Percentiles rank a stretch among this genome's conserved stretches.
Evolutionary conservation across 2,113 vertebrate genomes (phyloP).

Genomic region (Sorex araneus): DNA sequence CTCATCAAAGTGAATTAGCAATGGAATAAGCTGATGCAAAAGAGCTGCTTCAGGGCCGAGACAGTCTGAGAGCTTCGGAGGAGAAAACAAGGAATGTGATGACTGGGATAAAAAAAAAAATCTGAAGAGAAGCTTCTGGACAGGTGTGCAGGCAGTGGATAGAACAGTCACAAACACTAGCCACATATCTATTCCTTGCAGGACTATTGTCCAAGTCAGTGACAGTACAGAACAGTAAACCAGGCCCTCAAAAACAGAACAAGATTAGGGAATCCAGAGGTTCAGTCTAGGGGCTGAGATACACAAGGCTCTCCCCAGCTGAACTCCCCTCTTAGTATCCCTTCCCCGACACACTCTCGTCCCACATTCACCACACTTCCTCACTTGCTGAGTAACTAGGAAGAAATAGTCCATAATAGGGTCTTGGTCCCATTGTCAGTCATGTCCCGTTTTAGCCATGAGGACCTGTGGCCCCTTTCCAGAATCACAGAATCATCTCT

Average conservation of each 20-base stretch:
- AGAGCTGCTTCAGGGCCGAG: not conserved
- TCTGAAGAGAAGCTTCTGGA: not conserved
- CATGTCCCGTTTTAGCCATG: too few relatives aligned
- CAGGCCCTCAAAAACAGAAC: not conserved
- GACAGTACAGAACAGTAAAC: not conserved
- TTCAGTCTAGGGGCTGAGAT: rapidly evolving
- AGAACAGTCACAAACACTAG: not conserved
- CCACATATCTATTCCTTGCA: not conserved
- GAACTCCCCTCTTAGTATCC: not conserved
- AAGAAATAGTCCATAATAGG: too few relatives aligned
- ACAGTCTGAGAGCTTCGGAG: not conserved
- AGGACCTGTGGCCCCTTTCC: not conserved
- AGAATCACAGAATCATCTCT: rapidly evolving
- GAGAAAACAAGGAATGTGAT: conserved; percentile 12
- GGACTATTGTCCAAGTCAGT: not conserved
- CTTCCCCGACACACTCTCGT: not conserved
- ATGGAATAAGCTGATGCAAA: not conserved
- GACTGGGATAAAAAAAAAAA: not conserved
- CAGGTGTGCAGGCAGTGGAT: not conserved
- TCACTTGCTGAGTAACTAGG: not conserved
- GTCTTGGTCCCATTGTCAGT: rapidly evolving
- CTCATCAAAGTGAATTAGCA: not conserved
- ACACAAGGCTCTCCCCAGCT: not conserved
- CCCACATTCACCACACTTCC: not conserved
- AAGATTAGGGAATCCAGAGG: not conserved